Percentiles rank a stretch among this genome's conserved stretches.
phyloP scores from a whole-genome alignment of 1,140 invertebrate genomes.

The Caenorhabditis remanei region DNA sequence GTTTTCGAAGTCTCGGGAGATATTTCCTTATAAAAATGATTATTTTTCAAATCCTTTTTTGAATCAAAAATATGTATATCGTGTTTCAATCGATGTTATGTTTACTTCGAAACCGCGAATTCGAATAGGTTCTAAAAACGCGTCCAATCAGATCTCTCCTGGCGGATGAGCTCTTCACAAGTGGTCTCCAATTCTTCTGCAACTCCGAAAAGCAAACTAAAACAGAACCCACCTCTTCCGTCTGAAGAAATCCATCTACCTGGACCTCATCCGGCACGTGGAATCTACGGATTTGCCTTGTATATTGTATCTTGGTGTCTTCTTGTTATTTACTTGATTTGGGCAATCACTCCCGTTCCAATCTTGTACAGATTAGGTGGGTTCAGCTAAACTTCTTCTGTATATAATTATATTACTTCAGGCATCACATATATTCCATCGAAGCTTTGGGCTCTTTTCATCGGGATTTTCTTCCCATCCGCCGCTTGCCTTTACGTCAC shows the following conservation, averaged over 20 bases:
- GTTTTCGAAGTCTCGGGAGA: background rate
- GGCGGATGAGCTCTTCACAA: slow-evolving; percentile 29
- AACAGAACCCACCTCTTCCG: slow-evolving; percentile 20
- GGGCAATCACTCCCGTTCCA: slow-evolving; percentile 65
- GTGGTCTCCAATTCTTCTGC: background rate
- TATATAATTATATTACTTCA: background rate
- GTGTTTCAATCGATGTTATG: background rate
- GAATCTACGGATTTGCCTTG: slow-evolving; percentile 69
- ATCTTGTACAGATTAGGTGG: slow-evolving; percentile 60
- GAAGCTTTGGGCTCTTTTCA: slow-evolving; percentile 67
- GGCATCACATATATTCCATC: slow-evolving; percentile 67
- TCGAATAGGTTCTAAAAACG: background rate
- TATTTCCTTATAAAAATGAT: background rate
- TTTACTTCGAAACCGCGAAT: background rate
- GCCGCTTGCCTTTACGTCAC: slow-evolving; percentile 58
- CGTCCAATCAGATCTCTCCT: background rate
- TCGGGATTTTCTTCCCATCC: slow-evolving; percentile 64
- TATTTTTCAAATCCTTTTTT: background rate
- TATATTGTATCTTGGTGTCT: slow-evolving; percentile 64
- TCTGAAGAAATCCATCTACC: slow-evolving; percentile 59
- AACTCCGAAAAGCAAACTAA: background rate
- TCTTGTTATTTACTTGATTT: slow-evolving; percentile 64
- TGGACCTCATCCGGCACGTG: slow-evolving; percentile 59
- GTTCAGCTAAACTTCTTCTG: too few species aligned
- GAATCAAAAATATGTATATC: background rate